Percentiles rank a stretch among this genome's conserved stretches.
Evolutionary conservation across 2,797 vertebrate genomes (phyloP).

Genomic region (Coreius guichenoti): DNA sequence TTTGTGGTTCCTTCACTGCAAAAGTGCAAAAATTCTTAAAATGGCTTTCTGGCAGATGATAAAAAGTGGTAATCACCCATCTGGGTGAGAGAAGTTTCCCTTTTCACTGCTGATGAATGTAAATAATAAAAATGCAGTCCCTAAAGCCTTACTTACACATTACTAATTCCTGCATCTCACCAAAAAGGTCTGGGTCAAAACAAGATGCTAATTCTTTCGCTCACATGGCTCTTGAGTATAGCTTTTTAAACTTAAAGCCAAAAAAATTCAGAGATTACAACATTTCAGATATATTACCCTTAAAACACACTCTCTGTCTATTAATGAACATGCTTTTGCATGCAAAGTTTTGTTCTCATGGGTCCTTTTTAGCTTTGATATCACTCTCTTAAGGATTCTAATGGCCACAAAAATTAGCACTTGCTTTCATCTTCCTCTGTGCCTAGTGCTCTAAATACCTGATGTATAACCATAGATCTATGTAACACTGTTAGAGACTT

Average conservation of each 20-base stretch:
- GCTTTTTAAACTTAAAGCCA: background rate
- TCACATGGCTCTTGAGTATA: background rate
- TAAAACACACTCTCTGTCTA: background rate
- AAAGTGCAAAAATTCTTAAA: background rate
- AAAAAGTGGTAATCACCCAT: background rate
- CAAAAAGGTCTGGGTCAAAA: background rate
- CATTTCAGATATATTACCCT: background rate
- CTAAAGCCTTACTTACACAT: background rate
- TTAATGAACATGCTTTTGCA: slow-evolving; percentile 1
- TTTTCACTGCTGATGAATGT: background rate
- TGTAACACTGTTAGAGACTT: background rate
- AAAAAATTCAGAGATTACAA: background rate
- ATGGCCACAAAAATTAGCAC: background rate
- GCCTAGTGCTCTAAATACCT: background rate
- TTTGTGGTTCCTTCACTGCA: slow-evolving; percentile 15
- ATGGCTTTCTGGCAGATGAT: background rate
- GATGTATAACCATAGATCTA: background rate
- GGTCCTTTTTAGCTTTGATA: background rate
- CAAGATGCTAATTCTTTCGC: background rate
- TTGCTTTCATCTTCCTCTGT: slow-evolving; percentile 8
- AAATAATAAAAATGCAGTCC: background rate
- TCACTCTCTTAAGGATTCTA: background rate
- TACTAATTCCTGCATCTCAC: background rate
- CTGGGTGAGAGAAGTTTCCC: background rate
- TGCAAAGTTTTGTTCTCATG: background rate